These are phyloP conservation scores for Asarcornis scutulata DNA, from an alignment of 2,113 vertebrate genomes.

Conservation along the genomic window DNA sequence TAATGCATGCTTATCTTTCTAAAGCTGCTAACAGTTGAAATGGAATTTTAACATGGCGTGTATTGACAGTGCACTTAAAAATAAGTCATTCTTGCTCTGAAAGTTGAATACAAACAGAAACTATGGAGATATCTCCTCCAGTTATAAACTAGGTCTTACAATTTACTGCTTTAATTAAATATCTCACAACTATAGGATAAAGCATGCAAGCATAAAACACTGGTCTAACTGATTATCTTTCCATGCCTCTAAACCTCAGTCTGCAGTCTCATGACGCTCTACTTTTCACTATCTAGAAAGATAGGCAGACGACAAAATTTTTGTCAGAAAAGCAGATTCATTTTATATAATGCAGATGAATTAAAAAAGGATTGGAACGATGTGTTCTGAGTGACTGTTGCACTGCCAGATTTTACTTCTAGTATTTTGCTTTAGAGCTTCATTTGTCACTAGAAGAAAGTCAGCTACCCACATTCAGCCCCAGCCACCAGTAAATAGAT, in stretches of 20 bases:
- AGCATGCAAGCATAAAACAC: background rate
- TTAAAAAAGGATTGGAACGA: background rate
- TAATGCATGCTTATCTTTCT: background rate
- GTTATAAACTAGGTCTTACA: background rate
- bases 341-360: background rate
- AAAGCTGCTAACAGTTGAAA: background rate
- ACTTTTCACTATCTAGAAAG: background rate
- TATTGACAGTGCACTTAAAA: background rate
- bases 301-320: background rate
- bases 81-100: background rate
- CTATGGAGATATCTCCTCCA: background rate
- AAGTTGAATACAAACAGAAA: background rate
- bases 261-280: background rate
- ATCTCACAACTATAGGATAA: background rate
- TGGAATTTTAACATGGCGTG: background rate
- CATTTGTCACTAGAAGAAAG: background rate
- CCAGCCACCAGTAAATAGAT: background rate
- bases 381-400: background rate
- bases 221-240: background rate
- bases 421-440: background rate
- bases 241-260: background rate
- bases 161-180: constrained; percentile 49
- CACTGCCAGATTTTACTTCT: background rate
- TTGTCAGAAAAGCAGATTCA: background rate
- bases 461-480: background rate